Evolutionary conservation across 2,113 vertebrate genomes (phyloP).

Genomic region (Xiphias gladius): DNA sequence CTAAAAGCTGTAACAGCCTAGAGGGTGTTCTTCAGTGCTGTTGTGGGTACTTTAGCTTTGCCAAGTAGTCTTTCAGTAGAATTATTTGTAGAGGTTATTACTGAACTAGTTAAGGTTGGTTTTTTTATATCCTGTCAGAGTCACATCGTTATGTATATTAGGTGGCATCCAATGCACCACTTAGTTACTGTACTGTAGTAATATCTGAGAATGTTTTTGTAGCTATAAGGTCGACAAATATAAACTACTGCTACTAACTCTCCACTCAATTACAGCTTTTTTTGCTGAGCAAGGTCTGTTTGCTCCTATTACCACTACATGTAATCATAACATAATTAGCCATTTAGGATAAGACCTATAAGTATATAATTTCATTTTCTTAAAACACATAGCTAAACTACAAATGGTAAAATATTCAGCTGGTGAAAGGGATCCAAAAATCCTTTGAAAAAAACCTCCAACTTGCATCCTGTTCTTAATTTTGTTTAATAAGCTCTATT

Average conservation of each 20-base stretch:
- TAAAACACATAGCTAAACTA: too few relatives aligned
- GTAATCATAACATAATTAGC: not conserved
- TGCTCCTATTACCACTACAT: not conserved
- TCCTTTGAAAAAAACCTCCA: not conserved
- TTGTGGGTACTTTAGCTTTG: conserved; percentile 8
- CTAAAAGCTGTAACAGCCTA: conserved; percentile 34
- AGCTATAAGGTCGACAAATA: not conserved
- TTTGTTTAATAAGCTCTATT: conserved; percentile 18
- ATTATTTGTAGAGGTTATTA: conserved; percentile 4
- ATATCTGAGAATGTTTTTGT: not conserved
- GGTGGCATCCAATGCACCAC: not conserved
- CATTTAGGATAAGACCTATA: not conserved
- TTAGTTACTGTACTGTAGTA: not conserved
- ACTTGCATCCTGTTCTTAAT: not conserved
- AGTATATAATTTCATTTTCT: too few relatives aligned
- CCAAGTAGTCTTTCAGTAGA: conserved; percentile 20
- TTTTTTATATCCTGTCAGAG: not conserved
- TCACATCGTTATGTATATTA: conserved; percentile 1
- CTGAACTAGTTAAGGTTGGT: not conserved
- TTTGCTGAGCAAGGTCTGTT: not conserved
- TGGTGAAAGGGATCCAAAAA: not conserved
- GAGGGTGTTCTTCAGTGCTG: conserved; percentile 15
- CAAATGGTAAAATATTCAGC: not conserved
- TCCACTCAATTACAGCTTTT: not conserved
- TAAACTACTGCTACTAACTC: not conserved